Base-by-base conservation (phyloP, 2,888 invertebrate genomes). In the Theristus sp. region DNA sequence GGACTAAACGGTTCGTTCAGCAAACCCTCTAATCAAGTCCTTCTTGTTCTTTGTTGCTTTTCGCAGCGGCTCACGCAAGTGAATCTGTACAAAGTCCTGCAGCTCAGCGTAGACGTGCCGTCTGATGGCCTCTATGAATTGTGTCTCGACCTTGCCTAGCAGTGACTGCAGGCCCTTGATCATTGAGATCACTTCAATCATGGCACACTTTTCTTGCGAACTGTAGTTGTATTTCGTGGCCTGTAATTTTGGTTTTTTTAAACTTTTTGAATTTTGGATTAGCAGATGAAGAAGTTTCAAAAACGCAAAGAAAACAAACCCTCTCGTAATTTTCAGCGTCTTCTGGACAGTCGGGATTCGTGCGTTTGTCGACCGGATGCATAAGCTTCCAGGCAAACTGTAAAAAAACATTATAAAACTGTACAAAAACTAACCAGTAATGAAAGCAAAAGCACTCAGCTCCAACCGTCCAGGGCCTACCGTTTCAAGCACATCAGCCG, bases 241-340 rank as follows among this genome's bases (percentile, higher is more conserved):
- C 85, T 38, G 38, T 38, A 38, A 38, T 13, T 38, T 13, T 13
- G 17, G 17, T 38, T 13, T 38, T 13, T 38, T 38, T 6, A 13
- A 38, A 38, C 6, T 13, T 17, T 38, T 6, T 38, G 17, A 38
- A 38, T 38, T 13, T 38, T 13, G 10, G 38, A 38, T n/a, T 6
- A 38, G 38, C 17, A 17, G 17, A 6, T 38, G 38, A 38, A 38
- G 17, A 38, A 13, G 17, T 6, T 38, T 13, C 38, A 31, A 59
- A n/a, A 58, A 29, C 22, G 25, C 26, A n/a, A 22, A 2, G 28
- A 54, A 59, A 49, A 10, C 71, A 74, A 66, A 86, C 88, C 75
- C 93, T 79, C 78, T 98, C 98, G 72, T 98, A 98, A 77, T 94
- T 94, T 77, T 98, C 96, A 1, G 96, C 94, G 73, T 91, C 90